These are phyloP conservation scores for Lordiphosa collinella DNA, from an alignment of 1,140 invertebrate genomes.

Conservation along the genomic window DNA sequence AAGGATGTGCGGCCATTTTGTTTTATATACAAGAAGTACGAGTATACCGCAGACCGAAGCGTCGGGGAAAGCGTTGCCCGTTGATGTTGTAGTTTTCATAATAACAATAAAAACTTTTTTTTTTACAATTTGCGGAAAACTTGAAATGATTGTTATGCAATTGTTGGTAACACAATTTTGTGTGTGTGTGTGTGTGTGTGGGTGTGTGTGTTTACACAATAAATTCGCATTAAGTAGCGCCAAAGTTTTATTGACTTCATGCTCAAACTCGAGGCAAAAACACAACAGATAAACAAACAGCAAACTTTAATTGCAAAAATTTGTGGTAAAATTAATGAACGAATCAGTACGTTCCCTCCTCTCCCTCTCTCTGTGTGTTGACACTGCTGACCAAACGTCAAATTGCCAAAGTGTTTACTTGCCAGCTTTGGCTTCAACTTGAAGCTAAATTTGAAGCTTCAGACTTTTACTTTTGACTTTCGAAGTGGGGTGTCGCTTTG, in stretches of 20 bases:
- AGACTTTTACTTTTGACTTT: conserved; percentile 11
- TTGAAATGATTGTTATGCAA: conserved; percentile 79
- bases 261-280: conserved; percentile 35
- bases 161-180: conserved; percentile 78
- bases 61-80: conserved; percentile 3
- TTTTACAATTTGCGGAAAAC: conserved; percentile 77
- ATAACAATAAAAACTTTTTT: conserved; percentile 77
- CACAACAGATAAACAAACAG: conserved; percentile 71
- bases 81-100: conserved; percentile 69
- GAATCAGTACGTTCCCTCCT: conserved; percentile 19
- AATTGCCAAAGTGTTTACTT: conserved; percentile 73
- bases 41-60: conserved; percentile 45
- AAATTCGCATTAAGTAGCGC: conserved; percentile 77
- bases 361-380: conserved; percentile 22
- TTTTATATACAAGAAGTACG: conserved; percentile 46
- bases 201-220: conserved; percentile 71
- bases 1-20: conserved; percentile 76
- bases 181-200: conserved; percentile 26
- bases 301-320: conserved; percentile 77
- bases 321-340: conserved; percentile 76
- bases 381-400: conserved; percentile 73
- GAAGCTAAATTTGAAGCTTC: conserved; percentile 9
- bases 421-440: conserved; percentile 34
- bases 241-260: conserved; percentile 77
- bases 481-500: neutral